Conservation (phyloP, 2,888 invertebrate genomes). For the Endotricha flammealis region DNA sequence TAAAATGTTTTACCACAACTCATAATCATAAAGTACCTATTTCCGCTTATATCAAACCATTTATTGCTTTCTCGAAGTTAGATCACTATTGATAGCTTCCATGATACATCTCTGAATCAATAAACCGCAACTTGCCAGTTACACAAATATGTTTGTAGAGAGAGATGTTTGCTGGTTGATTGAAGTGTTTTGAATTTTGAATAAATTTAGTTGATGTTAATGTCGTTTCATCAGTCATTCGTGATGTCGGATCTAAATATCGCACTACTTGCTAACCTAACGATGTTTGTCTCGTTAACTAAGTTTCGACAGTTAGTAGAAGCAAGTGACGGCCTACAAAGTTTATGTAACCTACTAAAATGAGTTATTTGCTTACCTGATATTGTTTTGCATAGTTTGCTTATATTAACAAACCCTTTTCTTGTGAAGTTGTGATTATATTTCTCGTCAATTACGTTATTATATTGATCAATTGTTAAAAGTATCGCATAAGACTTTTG, state of each 20-base stretch:
- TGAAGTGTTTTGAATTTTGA: too few species aligned
- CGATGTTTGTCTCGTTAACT: constrained; percentile 53
- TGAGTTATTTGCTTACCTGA: constrained; percentile 31
- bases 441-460: constrained; percentile 3
- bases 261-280: constrained; percentile 34
- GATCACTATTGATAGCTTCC: constrained; percentile 11
- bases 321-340: constrained; percentile 35
- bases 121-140: too few species aligned
- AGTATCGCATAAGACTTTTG: too few species aligned
- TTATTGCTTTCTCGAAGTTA: constrained; percentile 19
- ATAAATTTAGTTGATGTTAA: constrained; percentile 3
- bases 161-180: too few species aligned
- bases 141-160: too few species aligned
- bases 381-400: constrained; percentile 18
- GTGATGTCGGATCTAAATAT: constrained; percentile 27
- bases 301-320: constrained; percentile 45
- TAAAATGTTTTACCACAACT: constrained; percentile 19
- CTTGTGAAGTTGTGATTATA: constrained; percentile 3
- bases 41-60: constrained; percentile 13
- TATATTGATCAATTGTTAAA: too few species aligned
- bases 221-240: constrained; percentile 19
- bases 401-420: constrained; percentile 5
- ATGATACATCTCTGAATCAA: background rate
- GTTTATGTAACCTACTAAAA: constrained; percentile 37
- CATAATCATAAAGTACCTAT: constrained; percentile 19